Conservation (phyloP, 2,113 vertebrate genomes). For the Okapia johnstoni region DNA sequence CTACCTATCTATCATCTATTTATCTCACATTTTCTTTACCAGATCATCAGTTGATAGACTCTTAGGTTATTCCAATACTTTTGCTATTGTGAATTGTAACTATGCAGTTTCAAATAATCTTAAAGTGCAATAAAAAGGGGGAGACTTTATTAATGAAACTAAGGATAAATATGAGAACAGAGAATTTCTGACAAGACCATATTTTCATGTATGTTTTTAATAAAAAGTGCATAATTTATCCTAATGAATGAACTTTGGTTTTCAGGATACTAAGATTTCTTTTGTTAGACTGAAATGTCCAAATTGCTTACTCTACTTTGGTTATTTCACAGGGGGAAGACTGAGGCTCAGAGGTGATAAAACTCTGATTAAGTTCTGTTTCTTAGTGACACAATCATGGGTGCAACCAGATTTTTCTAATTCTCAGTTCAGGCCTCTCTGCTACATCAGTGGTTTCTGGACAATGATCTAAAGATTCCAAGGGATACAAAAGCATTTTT, state of each 20-base stretch:
- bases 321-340: not conserved
- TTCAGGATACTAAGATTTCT: not conserved
- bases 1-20: not conserved
- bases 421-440: not conserved
- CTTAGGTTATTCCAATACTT: not conserved
- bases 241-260: not conserved
- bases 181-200: not conserved
- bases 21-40: not conserved
- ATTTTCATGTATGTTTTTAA: not conserved
- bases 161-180: not conserved
- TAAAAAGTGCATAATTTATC: not conserved
- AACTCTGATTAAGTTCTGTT: not conserved
- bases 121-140: not conserved
- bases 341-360: not conserved
- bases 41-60: not conserved
- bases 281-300: not conserved
- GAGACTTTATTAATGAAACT: not conserved
- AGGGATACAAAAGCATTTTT: not conserved
- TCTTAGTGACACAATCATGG: not conserved
- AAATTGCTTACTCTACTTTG: not conserved
- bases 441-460: not conserved
- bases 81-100: not conserved
- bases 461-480: not conserved
- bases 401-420: not conserved
- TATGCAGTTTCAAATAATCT: not conserved